phyloP scores from a whole-genome alignment of 2,797 vertebrate genomes.

The Tenualosa ilisha region DNA sequence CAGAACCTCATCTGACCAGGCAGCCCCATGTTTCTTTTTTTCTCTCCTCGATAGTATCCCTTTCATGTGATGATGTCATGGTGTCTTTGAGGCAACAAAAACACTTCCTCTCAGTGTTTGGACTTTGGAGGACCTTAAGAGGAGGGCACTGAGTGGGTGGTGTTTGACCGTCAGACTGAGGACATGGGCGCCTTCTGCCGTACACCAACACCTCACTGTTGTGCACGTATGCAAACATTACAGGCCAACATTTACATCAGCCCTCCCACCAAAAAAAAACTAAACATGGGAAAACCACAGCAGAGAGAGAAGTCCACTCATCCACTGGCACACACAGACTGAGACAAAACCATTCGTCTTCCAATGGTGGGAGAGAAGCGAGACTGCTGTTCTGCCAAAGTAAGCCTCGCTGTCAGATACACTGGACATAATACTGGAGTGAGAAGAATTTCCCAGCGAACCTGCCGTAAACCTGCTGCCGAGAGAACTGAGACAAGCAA shows the following conservation, averaged over 20 bases:
- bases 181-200: neutral
- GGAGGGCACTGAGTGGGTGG: neutral
- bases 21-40: neutral
- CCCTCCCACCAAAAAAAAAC: neutral
- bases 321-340: neutral
- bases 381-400: neutral
- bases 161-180: neutral
- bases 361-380: neutral
- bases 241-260: neutral
- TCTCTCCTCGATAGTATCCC: neutral
- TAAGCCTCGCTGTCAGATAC: neutral
- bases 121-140: neutral
- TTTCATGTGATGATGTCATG: neutral
- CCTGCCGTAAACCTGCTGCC: neutral
- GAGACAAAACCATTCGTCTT: neutral
- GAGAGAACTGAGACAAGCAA: neutral
- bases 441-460: constrained; percentile 9
- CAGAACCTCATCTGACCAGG: neutral
- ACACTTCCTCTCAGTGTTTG: neutral
- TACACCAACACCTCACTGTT: constrained; percentile 8
- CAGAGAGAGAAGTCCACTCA: neutral
- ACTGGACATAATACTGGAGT: neutral
- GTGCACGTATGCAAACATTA: constrained; percentile 9
- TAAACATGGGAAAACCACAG: neutral
- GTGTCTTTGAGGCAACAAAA: constrained; percentile 12